These are phyloP conservation scores for Austrofundulus limnaeus DNA, from an alignment of 2,113 vertebrate species.

Conservation along the genomic window DNA sequence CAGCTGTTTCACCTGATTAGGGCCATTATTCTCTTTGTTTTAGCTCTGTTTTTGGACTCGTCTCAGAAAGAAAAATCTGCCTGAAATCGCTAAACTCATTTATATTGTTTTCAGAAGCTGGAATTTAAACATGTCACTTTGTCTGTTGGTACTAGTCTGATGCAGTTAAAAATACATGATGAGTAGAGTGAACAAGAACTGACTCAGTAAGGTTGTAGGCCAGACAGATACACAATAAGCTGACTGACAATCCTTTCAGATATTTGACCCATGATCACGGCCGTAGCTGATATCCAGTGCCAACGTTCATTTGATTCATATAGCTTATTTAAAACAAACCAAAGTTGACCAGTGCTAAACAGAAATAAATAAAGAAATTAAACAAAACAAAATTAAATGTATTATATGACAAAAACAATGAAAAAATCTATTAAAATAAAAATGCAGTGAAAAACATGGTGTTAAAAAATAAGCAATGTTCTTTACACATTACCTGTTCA, in stretches of 20 bases:
- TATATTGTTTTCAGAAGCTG: background rate
- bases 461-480: no score
- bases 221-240: background rate
- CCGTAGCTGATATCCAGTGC: background rate
- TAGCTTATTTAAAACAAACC: no score
- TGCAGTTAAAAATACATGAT: background rate
- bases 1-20: no score
- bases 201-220: background rate
- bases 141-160: background rate
- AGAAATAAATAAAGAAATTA: no score
- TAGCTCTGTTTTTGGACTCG: background rate
- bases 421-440: no score
- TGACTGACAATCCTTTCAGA: background rate
- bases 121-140: background rate
- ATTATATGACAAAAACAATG: no score
- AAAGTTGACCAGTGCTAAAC: no score
- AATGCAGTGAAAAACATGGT: no score
- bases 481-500: no score
- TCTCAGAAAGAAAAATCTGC: background rate
- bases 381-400: no score
- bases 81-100: background rate
- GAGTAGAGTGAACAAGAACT: background rate
- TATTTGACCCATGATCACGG: background rate
- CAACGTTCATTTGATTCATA: no score
- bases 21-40: background rate